Evolutionary conservation across 2,113 vertebrate genomes (phyloP).

Genomic region (Callopanchax toddi): DNA sequence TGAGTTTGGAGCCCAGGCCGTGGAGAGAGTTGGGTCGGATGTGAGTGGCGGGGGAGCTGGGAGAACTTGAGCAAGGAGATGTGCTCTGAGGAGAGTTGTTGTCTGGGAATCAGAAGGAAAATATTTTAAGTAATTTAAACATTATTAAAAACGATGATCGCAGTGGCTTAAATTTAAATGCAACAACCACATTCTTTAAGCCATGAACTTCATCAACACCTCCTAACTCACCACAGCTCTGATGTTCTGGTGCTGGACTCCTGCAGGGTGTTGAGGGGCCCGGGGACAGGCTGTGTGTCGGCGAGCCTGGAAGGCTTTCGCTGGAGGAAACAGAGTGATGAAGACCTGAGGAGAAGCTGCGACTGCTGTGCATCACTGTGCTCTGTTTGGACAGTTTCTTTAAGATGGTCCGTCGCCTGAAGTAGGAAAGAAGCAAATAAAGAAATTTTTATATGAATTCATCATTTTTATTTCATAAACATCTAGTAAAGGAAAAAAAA

Average conservation of each 20-base stretch:
- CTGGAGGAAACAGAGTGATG: constrained; percentile 95
- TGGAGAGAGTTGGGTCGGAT: constrained; percentile 94
- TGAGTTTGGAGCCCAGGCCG: constrained; percentile 90
- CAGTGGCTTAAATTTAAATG: not conserved
- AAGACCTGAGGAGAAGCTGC: constrained; percentile 94
- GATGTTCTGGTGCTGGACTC: constrained; percentile 87
- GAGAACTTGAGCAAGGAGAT: constrained; percentile 92
- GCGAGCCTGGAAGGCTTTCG: constrained; percentile 94
- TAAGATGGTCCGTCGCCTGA: constrained; percentile 87
- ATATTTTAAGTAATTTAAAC: not conserved
- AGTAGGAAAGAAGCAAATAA: not conserved
- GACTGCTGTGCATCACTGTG: constrained; percentile 89
- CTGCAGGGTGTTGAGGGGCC: constrained; percentile 88
- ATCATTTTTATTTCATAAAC: not conserved
- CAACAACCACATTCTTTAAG: not conserved
- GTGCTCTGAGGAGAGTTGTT: constrained; percentile 87
- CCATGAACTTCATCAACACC: not conserved
- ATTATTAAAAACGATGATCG: not conserved
- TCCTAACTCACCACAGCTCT: constrained; percentile 53
- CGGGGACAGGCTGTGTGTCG: constrained; percentile 94
- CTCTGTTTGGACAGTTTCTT: constrained; percentile 95
- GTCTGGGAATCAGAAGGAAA: constrained; percentile 75
- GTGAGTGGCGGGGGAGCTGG: constrained; percentile 90
- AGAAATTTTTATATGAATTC: not conserved
- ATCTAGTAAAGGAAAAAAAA: not conserved